These are phyloP conservation scores for Lepidurus couesii DNA, from an alignment of 1,140 invertebrate species.

Conservation along the genomic window DNA sequence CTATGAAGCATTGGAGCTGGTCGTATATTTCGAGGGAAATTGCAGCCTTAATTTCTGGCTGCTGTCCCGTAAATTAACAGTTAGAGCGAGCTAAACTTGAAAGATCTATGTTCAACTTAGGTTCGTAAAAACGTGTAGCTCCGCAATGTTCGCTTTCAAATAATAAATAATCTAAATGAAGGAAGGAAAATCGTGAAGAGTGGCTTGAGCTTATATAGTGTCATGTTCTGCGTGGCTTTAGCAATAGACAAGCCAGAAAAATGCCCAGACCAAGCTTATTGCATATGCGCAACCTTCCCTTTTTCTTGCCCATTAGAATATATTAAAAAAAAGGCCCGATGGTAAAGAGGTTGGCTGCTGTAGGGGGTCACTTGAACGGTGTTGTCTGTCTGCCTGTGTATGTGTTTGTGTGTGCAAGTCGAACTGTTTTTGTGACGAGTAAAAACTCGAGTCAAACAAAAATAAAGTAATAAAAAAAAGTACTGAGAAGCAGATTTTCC, in stretches of 20 bases:
- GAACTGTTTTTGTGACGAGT: not conserved
- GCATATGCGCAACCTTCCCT: constrained; percentile 1
- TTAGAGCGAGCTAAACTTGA: constrained; percentile 11
- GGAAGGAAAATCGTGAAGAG: not conserved
- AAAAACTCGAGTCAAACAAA: no score
- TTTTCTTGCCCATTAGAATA: not conserved
- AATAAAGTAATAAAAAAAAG: no score
- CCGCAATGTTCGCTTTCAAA: not conserved
- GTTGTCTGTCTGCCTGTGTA: not conserved
- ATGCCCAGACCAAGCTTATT: not conserved
- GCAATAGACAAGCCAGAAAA: constrained; percentile 1
- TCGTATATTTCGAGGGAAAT: not conserved
- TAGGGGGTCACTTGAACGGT: constrained; percentile 12
- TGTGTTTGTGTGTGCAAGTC: not conserved
- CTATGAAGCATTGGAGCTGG: constrained; percentile 2
- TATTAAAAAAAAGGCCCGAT: not conserved
- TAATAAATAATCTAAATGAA: not conserved
- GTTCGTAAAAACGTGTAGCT: not conserved
- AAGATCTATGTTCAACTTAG: not conserved
- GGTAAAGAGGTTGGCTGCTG: constrained; percentile 12
- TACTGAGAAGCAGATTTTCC: no score
- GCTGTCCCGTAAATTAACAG: constrained; percentile 9
- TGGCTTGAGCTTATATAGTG: not conserved
- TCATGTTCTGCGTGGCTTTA: constrained; percentile 16
- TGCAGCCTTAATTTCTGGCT: not conserved